Evolutionary conservation across 92 coral and sea anemone genomes (phyloP).

Genomic region (Isaurus tuberculatus): DNA sequence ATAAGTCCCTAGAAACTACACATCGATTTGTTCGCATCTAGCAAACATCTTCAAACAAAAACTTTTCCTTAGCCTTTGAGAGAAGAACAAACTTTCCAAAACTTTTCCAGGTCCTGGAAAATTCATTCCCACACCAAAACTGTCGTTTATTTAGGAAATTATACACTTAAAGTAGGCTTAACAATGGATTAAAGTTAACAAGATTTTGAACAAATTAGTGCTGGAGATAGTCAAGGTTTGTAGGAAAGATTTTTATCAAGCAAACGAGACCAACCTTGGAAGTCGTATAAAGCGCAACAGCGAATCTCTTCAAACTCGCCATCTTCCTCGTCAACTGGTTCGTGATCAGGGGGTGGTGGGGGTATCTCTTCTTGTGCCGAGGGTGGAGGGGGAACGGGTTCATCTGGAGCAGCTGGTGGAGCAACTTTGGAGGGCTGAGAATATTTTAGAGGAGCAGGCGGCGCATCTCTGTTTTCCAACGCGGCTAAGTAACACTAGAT

Average conservation of each 20-base stretch:
- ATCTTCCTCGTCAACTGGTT: conserved; percentile 82
- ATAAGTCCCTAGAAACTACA: no score
- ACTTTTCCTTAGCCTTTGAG: no score
- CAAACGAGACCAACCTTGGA: conserved; percentile 74
- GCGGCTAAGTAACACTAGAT: conserved; percentile 87
- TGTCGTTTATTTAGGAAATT: background rate
- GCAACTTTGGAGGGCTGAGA: conserved; percentile 67
- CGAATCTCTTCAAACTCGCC: conserved; percentile 85
- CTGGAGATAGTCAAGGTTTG: background rate
- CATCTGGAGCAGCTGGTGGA: conserved; percentile 83
- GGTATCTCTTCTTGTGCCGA: conserved; percentile 58
- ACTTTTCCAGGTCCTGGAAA: no score
- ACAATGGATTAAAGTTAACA: no score
- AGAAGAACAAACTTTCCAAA: no score
- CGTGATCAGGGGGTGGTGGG: conserved; percentile 83
- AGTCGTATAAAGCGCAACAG: conserved; percentile 88
- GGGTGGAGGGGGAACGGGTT: conserved; percentile 59
- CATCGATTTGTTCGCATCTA: no score
- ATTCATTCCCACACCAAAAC: no score
- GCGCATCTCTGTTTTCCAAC: conserved; percentile 80
- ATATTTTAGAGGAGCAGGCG: conserved; percentile 79
- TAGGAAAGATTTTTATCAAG: no score
- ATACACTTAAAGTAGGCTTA: no score
- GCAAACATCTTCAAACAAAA: no score
- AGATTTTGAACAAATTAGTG: background rate